A percentile compares a stretch with the other conserved stretches of the same genome.
Conservation (phyloP, 2,113 vertebrate genomes). For the Glareola pratincola region DNA sequence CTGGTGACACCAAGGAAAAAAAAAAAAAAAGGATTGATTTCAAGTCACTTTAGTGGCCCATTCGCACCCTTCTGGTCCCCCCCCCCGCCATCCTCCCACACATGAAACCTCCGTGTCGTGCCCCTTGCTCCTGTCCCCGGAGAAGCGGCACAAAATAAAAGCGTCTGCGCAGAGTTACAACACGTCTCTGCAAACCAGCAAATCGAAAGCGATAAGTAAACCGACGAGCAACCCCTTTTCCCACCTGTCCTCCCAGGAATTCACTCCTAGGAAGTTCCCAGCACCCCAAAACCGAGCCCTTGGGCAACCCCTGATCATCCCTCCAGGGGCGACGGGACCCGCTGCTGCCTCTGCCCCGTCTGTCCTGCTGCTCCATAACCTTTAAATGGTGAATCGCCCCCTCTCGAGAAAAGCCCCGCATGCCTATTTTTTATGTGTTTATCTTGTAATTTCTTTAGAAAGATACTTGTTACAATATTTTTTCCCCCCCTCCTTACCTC, state of each 20-base stretch:
- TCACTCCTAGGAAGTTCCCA: not conserved
- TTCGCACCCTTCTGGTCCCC: not conserved
- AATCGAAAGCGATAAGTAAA: accelerated
- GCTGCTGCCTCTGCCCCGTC: not conserved
- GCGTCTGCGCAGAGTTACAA: not conserved
- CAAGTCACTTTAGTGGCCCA: not conserved
- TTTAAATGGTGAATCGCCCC: not conserved
- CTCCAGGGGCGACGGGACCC: not conserved
- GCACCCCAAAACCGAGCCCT: not conserved
- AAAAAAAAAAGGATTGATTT: not conserved
- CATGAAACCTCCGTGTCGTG: not conserved
- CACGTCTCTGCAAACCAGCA: not conserved
- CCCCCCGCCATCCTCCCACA: not conserved
- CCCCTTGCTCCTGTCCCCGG: accelerated
- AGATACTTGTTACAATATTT: slow-evolving; percentile 2
- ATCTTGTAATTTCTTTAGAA: not conserved
- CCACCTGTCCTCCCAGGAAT: not conserved
- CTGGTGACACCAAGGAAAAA: not conserved
- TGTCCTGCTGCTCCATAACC: not conserved
- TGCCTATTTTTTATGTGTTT: not conserved
- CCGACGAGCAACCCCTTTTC: not conserved
- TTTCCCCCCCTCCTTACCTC: not conserved
- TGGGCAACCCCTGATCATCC: accelerated
- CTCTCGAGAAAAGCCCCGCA: not conserved
- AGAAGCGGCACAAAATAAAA: not conserved